phyloP scores from a whole-genome alignment of 2,888 invertebrate genomes.

The Carabus problematicus region DNA sequence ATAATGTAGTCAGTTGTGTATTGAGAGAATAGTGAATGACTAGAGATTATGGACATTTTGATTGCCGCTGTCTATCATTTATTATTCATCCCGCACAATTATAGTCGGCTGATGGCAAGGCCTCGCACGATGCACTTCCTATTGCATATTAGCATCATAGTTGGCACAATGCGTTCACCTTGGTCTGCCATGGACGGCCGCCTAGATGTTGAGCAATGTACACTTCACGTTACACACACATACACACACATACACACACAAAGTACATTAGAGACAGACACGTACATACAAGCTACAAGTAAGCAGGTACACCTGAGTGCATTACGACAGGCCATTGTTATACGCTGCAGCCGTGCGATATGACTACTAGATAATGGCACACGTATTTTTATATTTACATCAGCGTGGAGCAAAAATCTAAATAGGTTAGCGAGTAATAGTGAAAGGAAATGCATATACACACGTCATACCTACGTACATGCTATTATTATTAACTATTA shows the following conservation, averaged over 20 bases:
- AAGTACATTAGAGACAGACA: too few relatives aligned
- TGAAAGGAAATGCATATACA: conserved; percentile 9
- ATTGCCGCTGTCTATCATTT: conserved; percentile 6
- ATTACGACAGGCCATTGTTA: neutral
- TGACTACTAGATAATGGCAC: conserved; percentile 4
- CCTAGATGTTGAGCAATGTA: conserved; percentile 9
- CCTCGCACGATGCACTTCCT: conserved; percentile 19
- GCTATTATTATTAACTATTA: neutral
- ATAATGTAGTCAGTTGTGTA: too few relatives aligned
- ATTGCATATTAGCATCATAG: conserved; percentile 6
- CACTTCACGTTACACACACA: neutral
- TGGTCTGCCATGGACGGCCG: conserved; percentile 11
- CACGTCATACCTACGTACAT: neutral
- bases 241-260: neutral
- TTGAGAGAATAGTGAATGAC: too few relatives aligned
- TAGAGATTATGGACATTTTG: neutral
- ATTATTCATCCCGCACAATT: conserved; percentile 11
- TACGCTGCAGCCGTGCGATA: neutral
- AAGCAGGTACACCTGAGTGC: conserved; percentile 9
- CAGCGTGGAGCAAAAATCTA: neutral
- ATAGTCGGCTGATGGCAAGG: conserved; percentile 11
- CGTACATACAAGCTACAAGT: too few relatives aligned
- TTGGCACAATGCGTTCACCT: conserved; percentile 10
- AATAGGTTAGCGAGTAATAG: conserved; percentile 10
- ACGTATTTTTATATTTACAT: conserved; percentile 4